A percentile compares a stretch with the other conserved stretches of the same genome.
phyloP scores from a whole-genome alignment of 2,797 vertebrate genomes.

The Scyliorhinus canicula region DNA sequence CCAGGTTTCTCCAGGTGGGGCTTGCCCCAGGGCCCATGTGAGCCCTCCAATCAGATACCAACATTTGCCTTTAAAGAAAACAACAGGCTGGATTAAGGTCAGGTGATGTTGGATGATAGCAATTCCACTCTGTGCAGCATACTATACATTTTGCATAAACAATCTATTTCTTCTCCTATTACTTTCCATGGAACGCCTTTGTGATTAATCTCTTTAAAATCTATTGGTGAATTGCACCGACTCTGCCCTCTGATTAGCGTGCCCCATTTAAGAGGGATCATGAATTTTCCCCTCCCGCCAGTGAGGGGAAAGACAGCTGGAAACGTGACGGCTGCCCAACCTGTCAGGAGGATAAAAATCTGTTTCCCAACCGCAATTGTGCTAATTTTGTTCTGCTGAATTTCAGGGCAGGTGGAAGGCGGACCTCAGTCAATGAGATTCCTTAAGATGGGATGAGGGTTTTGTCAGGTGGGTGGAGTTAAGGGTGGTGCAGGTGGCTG shows the following conservation, averaged over 20 bases:
- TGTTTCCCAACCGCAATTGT: too few species aligned
- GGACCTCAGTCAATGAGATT: too few species aligned
- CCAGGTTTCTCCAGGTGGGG: background rate
- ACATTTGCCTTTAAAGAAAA: background rate
- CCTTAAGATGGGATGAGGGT: too few species aligned
- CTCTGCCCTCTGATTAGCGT: background rate
- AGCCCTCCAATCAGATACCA: background rate
- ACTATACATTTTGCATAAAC: background rate
- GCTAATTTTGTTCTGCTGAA: too few species aligned
- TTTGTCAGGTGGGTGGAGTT: too few species aligned
- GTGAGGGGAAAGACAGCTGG: too few species aligned
- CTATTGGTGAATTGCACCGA: background rate
- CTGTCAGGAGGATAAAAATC: too few species aligned
- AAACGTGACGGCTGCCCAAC: too few species aligned
- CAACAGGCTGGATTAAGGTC: background rate
- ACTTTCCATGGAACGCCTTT: background rate
- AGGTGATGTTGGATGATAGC: background rate
- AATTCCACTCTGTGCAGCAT: background rate
- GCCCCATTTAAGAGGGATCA: background rate
- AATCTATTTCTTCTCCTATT: background rate
- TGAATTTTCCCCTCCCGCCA: too few species aligned
- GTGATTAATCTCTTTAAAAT: background rate
- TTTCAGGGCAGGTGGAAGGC: too few species aligned
- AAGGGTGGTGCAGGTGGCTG: too few species aligned
- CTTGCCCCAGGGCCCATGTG: background rate